Base-by-base conservation (phyloP, 2,888 invertebrate genomes). In the Sclerodermus sp. region DNA sequence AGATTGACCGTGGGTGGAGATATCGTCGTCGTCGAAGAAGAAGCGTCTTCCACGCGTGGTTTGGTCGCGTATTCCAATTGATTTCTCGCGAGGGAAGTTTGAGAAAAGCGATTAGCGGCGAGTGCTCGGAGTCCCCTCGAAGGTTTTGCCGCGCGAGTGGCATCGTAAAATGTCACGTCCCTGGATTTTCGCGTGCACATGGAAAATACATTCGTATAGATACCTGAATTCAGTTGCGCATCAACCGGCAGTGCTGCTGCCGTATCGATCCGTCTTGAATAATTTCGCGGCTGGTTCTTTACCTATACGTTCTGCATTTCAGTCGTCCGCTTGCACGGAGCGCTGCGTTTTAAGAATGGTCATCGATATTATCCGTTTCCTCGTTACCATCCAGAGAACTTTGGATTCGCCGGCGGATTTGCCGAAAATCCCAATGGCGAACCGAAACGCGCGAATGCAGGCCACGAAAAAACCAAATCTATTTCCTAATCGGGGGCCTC, bases 221-320 rank as follows among this genome's bases (percentile, higher is more conserved):
- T 61, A 66, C 62, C 55, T 66, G 62, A 65, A 65, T 66, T 60
- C 60, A 59, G 65, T 63, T 56, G 65, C 58, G 63, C 58, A 64
- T 62, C 59, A 55, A 56, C 60, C 58, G 43, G 47, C 51, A 54
- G 57, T 54, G 30, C 60, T 54, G 30, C 60, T 60, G 60, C 51
- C 63, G 34, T 75, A 77, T 76, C 74, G 77, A 77, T 76, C 75
- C 67, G 61, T 68, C 72, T 68, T 77, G 76, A 77, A 77, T 77
- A 72, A 72, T 72, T 72, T 71, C 71, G 68, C 61, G 64, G 64
- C 61, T 62, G 61, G 67, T 67, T 68, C 67, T 66, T 68, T 68
- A 64, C 62, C 62, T 64, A 43, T 34, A 61, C 66, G 66, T 61
- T 64, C 62, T 62, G 64, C 66, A 67, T 68, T 70, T 64, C 63